These are phyloP conservation scores for Leucoraja erinaceus DNA, from an alignment of 2,113 vertebrate species.

Conservation along the genomic window DNA sequence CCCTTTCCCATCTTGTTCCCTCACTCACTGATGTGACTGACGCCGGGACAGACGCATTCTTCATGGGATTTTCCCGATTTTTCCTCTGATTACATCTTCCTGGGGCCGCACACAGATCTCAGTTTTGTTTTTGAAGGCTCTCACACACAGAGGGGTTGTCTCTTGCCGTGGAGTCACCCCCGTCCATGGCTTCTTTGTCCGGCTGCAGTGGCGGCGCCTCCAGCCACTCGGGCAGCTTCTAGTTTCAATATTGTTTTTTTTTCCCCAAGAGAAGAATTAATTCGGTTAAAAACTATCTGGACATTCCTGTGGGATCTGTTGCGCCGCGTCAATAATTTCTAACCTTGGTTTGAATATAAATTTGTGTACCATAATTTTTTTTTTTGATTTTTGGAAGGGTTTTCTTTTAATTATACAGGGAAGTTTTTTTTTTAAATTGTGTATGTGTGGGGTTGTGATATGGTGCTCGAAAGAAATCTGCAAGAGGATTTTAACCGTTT, in stretches of 20 bases:
- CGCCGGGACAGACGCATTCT: background rate
- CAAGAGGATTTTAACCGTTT: background rate
- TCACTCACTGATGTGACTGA: slow-evolving; percentile 18
- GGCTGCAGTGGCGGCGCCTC: slow-evolving; percentile 29
- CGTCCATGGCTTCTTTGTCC: slow-evolving; percentile 30
- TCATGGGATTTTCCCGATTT: slow-evolving; percentile 23
- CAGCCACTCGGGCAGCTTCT: slow-evolving; percentile 14
- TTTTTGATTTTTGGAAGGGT: background rate
- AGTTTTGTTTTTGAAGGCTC: background rate
- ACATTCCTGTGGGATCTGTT: background rate
- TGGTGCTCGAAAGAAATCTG: background rate
- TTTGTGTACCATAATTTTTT: background rate
- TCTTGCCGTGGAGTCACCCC: too few relatives aligned
- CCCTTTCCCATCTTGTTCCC: background rate
- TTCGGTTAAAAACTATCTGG: background rate
- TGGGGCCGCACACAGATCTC: background rate
- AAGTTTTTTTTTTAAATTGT: background rate
- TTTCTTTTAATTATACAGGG: background rate
- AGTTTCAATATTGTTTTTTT: background rate
- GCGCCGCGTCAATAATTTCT: background rate
- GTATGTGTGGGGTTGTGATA: background rate
- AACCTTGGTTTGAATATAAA: background rate
- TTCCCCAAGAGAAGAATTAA: background rate
- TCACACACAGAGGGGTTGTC: background rate
- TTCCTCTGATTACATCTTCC: slow-evolving; percentile 10